A percentile compares a stretch with the other conserved stretches of the same genome.
Conservation (phyloP, 2,113 vertebrate species). For the Ictalurus punctatus region DNA sequence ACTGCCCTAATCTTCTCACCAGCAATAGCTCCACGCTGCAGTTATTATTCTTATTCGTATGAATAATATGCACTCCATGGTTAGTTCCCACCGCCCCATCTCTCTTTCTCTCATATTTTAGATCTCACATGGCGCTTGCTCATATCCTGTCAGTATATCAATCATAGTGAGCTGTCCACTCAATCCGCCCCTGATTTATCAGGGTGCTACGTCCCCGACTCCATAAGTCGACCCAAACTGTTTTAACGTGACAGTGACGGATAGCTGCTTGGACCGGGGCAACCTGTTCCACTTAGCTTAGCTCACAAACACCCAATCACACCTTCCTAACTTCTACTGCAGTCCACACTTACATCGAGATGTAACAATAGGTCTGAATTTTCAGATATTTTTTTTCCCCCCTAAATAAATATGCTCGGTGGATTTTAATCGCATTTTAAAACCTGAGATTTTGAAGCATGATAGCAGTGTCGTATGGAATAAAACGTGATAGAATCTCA, state of each 20-base stretch:
- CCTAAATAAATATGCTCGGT: not conserved
- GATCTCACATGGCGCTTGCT: slow-evolving; percentile 64
- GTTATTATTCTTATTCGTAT: slow-evolving; percentile 93
- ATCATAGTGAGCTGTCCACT: slow-evolving; percentile 99
- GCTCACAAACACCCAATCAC: slow-evolving; percentile 54
- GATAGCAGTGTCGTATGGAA: not conserved
- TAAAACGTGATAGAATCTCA: too few relatives aligned
- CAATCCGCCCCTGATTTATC: slow-evolving; percentile 99
- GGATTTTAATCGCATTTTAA: not conserved
- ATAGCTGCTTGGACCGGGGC: slow-evolving; percentile 83
- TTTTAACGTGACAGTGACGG: slow-evolving; percentile 94
- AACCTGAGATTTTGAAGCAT: not conserved
- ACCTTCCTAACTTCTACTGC: slow-evolving; percentile 26
- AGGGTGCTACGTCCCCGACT: slow-evolving; percentile 84
- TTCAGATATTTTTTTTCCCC: not conserved
- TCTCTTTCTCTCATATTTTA: slow-evolving; percentile 59
- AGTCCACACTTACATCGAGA: not conserved
- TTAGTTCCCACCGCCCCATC: slow-evolving; percentile 43
- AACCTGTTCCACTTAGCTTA: slow-evolving; percentile 87
- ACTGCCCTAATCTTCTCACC: slow-evolving; percentile 86
- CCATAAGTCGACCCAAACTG: slow-evolving; percentile 94
- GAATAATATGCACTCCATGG: slow-evolving; percentile 86
- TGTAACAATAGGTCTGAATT: not conserved
- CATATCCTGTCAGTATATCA: slow-evolving; percentile 98
- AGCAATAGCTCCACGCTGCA: slow-evolving; percentile 85